Evolutionary conservation across 2,888 invertebrate species (phyloP), one percentile per base, ranked within the genome.

Genomic region (Hesperia comma): DNA sequence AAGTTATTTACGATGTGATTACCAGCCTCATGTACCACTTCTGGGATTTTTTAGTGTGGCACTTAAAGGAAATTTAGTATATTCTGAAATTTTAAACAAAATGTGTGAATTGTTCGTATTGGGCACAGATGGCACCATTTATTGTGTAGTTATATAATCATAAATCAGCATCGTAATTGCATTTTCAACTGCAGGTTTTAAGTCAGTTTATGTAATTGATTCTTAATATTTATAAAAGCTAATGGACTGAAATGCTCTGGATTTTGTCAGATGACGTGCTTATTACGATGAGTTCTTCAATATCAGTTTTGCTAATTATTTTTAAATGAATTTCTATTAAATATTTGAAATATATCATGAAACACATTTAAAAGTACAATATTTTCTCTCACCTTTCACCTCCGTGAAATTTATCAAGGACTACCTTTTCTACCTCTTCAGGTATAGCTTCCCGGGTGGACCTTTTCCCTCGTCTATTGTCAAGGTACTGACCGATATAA

Each of bases 401-500:
- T 3, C 97, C 97, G 79, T 97, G 97, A 76, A 97, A 93, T 90
- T 79, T 86, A 74, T 85, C 89, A 70, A 85, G 77, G 15, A 86
- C 81, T 43, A 80, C 80, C 68, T 80, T 81, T 77, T 92, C 91
- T 12, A 85, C 75, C 70, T 88, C 87, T 62, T 88, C 82, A 21
- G 86, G 77, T 5, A 89, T 76, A 67, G 80, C 69, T 72, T 82
- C 71, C 56, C 77, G 71, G 26, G 82, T 77, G 17, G 89, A 79
- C 79, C 89, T 85, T 80, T 84, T 94, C 77, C 94, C 94, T 80
- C 90, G 90, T 81, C 94, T 92, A 61, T 93, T 93, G 61, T 95
- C 94, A 71, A 97, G 85, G 77, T 96, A 95, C 62, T 95, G 93
- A 0, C 95, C 94, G 32, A 97, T 94, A 79, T 97, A 97, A 75